Base-by-base conservation (phyloP, 2,888 invertebrate species). In the Pristionchus mayeri region DNA sequence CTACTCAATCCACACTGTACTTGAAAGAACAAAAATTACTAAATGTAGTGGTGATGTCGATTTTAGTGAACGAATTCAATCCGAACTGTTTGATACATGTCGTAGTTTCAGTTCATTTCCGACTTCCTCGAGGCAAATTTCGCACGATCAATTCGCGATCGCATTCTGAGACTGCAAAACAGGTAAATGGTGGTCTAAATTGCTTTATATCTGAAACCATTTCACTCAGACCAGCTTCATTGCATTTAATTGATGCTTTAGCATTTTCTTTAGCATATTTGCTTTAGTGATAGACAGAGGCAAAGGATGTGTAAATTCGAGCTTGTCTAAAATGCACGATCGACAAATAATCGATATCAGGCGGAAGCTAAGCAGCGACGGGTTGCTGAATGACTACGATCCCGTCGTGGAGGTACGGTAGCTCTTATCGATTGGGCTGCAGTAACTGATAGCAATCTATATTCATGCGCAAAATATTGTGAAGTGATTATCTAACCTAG, bases 91-190 rank as follows among this genome's bases (percentile, higher is more conserved):
- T 18, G 27, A 37, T 30, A 40, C 13, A 37, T 9, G n/a, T 57
- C 27, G 24, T 11, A 6, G 21, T 86, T 88, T 85, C 85, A 90
- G 90, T 89, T 85, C 54, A 89, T 90, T 11, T 87, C 88, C n/a
- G 87, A 89, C 40, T 90, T 85, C 79, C 86, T 90, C 60, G 90
- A 90, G 85, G 57, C 78, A n/a, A 78, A 88, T 67, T 90, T 90
- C 81, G 86, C 87, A 30, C 75, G 67, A 7, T 81, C 82, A 37
- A 87, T 90, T 13, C 87, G 89, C 0, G 85, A 87, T 21, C 86
- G 89, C 3, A 76, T 89, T 30, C 54, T 86, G 24, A 79, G 84
- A 4, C 85, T 85, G 50, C 82, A 85, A 30, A 71, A 78, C 30
- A 87, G 85, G n/a, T n/a, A n/a, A n/a, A n/a, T n/a, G n/a, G n/a